Evolutionary conservation across 2,113 vertebrate genomes (phyloP).

Genomic region (Beaufortia kweichowensis): DNA sequence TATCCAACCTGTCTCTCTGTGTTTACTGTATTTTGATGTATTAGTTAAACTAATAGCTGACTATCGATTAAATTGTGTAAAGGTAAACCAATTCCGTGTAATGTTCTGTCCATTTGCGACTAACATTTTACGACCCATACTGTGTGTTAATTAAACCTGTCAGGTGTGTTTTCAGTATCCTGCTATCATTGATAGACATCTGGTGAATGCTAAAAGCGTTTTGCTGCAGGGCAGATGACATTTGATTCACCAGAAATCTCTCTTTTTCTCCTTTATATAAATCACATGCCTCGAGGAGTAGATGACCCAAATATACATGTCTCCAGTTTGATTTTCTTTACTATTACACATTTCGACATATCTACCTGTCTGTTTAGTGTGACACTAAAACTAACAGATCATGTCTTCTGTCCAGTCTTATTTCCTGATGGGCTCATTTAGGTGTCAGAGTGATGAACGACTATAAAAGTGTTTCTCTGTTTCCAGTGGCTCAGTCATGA

Average conservation of each 20-base stretch:
- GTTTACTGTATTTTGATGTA: slow-evolving; percentile 9
- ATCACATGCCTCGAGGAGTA: slow-evolving; percentile 64
- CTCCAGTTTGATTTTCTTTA: slow-evolving; percentile 53
- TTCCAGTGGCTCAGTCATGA: slow-evolving; percentile 92
- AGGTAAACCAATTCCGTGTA: background rate
- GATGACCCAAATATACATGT: slow-evolving; percentile 70
- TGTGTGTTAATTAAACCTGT: background rate
- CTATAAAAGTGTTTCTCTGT: slow-evolving; percentile 25
- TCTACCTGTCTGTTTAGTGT: slow-evolving; percentile 34
- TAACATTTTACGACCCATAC: background rate
- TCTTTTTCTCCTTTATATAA: slow-evolving; percentile 65
- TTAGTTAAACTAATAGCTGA: slow-evolving; percentile 5
- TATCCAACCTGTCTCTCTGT: slow-evolving; percentile 5
- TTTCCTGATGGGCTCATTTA: slow-evolving; percentile 47
- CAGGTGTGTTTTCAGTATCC: background rate
- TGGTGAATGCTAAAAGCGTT: background rate
- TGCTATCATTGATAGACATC: background rate
- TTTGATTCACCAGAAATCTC: slow-evolving; percentile 2
- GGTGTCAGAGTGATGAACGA: slow-evolving; percentile 22
- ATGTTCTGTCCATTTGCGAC: background rate
- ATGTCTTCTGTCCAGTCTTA: slow-evolving; percentile 53
- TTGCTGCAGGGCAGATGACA: background rate
- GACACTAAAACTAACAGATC: slow-evolving; percentile 30
- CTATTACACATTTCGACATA: slow-evolving; percentile 39
- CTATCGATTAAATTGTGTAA: slow-evolving; percentile 25